Evolutionary conservation across 1,140 invertebrate genomes (phyloP), one percentile per base, ranked within the genome.

Genomic region (Penaeus chinensis): DNA sequence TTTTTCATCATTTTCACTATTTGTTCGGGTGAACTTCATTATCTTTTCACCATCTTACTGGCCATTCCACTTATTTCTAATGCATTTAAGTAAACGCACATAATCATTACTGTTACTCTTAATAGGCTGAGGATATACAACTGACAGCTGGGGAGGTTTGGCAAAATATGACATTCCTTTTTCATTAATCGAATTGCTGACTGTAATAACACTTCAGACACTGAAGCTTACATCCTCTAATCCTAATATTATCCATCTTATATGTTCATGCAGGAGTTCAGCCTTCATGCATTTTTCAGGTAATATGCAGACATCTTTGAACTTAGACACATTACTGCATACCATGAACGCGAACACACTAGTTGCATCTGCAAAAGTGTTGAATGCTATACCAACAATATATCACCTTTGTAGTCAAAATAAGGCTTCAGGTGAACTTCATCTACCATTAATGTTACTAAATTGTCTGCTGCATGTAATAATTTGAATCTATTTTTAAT

Each of bases 291-390:
- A 81, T 80, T 84, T 78, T 5, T 80, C 69, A 11, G 81, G 89
- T 69, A 76, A 60, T 22, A 90, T 85, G 79, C 85, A 87, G 16
- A 89, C 85, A 37, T 87, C 82, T 86, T 32, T 27, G 78, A 90
- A 16, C 71, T 11, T 20, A 89, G 32, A 62, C 89, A 42, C 37
- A 42, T 88, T 54, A 63, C 20, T 42, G 4, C 37, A 4, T 66
- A 90, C 69, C 90, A 89, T 90, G 65, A 90, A 91, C 47, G 89
- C 90, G 87, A 82, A 82, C 5, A 80, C 90, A 82, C 24, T 88
- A 37, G 32, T 90, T 61, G 88, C 90, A 65, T 83, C 65, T 27
- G 88, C 54, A 32, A 47, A n/a, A 71, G 27, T 84, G 37, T 90
- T 81, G 85, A 84, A 88, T 82, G 89, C 82, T 65, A 37, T 1